Evolutionary conservation across 2,113 vertebrate species (phyloP).

Genomic region (Sphaerodactylus townsendi): DNA sequence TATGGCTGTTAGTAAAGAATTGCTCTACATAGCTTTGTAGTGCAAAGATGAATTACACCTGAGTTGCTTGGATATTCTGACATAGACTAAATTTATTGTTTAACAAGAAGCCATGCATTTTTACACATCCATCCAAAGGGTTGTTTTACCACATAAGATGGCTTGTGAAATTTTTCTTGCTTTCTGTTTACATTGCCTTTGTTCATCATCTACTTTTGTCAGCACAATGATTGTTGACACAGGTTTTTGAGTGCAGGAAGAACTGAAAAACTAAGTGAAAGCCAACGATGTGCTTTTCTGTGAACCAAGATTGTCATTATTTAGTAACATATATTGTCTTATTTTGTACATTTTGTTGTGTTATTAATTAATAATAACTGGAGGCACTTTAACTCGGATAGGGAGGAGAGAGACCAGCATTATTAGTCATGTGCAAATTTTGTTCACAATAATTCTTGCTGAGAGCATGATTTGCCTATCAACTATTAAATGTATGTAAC

Average conservation of each 20-base stretch:
- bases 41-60: conserved; percentile 44
- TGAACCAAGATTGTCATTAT: conserved; percentile 43
- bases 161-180: conserved; percentile 18
- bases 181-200: conserved; percentile 51
- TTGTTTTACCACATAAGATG: conserved; percentile 43
- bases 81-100: conserved; percentile 50
- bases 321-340: conserved; percentile 5
- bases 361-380: not conserved
- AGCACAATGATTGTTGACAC: conserved; percentile 32
- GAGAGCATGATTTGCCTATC: not conserved
- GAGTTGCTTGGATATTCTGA: conserved; percentile 43
- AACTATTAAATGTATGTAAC: not conserved
- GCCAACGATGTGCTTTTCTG: conserved; percentile 26
- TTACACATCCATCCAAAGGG: conserved; percentile 29
- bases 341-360: not conserved
- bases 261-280: conserved; percentile 50
- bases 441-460: not conserved
- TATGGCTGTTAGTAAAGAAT: conserved; percentile 27
- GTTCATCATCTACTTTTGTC: conserved; percentile 57
- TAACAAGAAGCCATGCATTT: conserved; percentile 51
- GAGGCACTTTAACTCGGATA: not conserved
- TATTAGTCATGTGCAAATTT: not conserved
- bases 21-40: conserved; percentile 42
- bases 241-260: conserved; percentile 38
- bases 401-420: not conserved